Conservation (phyloP, 2,113 vertebrate genomes). For the Lophura nycthemera region DNA sequence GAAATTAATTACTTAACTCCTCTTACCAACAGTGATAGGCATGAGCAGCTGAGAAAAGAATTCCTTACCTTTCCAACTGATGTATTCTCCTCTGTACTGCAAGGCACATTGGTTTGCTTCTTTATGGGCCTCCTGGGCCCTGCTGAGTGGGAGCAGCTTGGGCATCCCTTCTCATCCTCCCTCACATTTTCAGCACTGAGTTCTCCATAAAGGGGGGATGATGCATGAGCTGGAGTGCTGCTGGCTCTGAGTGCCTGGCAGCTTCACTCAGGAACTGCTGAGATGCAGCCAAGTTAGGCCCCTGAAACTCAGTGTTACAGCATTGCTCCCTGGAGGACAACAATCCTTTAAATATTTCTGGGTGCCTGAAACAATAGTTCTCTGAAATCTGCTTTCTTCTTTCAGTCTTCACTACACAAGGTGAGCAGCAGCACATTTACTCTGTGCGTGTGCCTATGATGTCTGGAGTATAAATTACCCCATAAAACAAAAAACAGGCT, state of each 20-base stretch:
- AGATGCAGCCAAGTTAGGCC: not conserved
- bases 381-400: not conserved
- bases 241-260: not conserved
- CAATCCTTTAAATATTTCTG: not conserved
- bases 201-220: not conserved
- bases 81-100: not conserved
- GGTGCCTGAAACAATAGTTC: not conserved
- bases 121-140: not conserved
- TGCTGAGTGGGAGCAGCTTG: not conserved
- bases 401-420: not conserved
- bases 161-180: not conserved
- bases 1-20: not conserved
- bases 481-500: slow-evolving; percentile 14
- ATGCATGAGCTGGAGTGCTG: not conserved
- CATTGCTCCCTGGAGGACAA: slow-evolving; percentile 21
- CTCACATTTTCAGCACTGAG: not conserved
- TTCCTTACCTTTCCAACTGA: not conserved
- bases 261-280: slow-evolving; percentile 1
- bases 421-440: slow-evolving; percentile 15
- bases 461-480: slow-evolving; percentile 26
- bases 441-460: not conserved
- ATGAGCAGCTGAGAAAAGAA: not conserved
- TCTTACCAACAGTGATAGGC: not conserved
- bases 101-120: not conserved
- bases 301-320: not conserved